Base-by-base conservation (phyloP, 2,888 invertebrate species). In the Ceramica pisi region DNA sequence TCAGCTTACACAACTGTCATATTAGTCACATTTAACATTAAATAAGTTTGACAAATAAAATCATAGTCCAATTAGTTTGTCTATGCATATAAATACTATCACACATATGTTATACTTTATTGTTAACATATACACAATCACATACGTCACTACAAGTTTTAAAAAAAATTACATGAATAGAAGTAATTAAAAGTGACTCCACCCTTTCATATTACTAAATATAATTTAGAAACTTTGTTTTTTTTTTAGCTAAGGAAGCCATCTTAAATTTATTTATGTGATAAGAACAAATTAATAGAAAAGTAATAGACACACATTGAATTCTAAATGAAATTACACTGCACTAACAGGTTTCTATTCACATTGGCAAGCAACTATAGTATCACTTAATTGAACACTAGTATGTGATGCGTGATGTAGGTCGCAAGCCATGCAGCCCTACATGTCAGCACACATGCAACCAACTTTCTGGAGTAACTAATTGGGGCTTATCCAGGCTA, bases 361-460 rank as follows among this genome's bases (percentile, higher is more conserved):
- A 81, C 63, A 70, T 67, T 2, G 35, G 71, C 72, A 78, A 74
- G 71, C 83, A 78, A 69, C 26, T 71, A 66, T 73, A 73, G 62
- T 75, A 79, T 79, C 69, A 79, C 80, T 78, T 82, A 85, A 86
- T 88, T 88, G 80, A 51, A 71, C 63, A 60, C 64, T 62, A 70
- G 48, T 70, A 31, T 57, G 50, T 60, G 57, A 48, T 73, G 62
- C 66, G 71, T 66, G 68, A 87, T 81, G 67, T 84, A 72, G 88
- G 85, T 83, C 83, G 79, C 60, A 70, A 60, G 35, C 66, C 62
- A 70, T 77, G 70, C 69, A 79, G 53, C 70, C 60, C 61, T 67
- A 70, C 16, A 67, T 63, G 19, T 44, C 51, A 41, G 63, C 59
- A 68, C 55, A 51, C 31, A 61, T 75, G 57, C 71, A 75, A 72